Base-by-base conservation (phyloP, 2,888 invertebrate species). In the Mythimna albipuncta region DNA sequence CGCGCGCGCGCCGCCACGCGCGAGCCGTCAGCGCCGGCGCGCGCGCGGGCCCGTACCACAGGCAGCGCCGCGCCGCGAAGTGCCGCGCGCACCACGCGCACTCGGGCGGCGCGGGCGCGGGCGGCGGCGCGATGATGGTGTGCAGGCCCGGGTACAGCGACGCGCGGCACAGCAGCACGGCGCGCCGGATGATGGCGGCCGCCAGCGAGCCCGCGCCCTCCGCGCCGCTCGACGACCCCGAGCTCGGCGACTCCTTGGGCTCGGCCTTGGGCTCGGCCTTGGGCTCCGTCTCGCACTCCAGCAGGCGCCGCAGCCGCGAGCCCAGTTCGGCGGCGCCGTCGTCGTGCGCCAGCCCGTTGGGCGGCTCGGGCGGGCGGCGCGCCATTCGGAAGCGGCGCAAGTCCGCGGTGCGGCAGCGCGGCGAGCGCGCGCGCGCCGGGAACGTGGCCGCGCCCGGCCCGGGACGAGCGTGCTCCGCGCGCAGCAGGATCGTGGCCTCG, bases 131-230 rank as follows among this genome's bases (percentile, higher is more conserved):
- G 72, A 97, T 95, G 89, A 97, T 97, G 82, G 96, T 97, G 92
- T 97, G 97, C 90, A 97, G 92, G 52, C 97, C 97, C 44, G 97
- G 96, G 94, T 97, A 97, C 74, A 95, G 94, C 88, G 92, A 91
- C 57, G 91, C 94, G 90, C 95, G 95, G 87, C 95, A 95, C 89
- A 94, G 89, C 79, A 95, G 90, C 91, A 95, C 91, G 78, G 95
- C 96, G 89, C 95, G 96, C 85, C 94, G 94, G 88, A 95, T 91
- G 91, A 94, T 91, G 72, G 93, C 94, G 62, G 94, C 95, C 80
- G 96, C 95, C 83, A 94, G 89, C 88, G 91, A 88, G 72, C 89
- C 80, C 84, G 84, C 81, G 55, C 83, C 83, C 65, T 32, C 57
- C 50, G 62, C 74, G 73, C 73, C 75, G 71, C 78, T 52, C 66